Percentiles rank a stretch among this genome's conserved stretches.
These are phyloP conservation scores for Kuschelorhynchus macadamiae DNA, from an alignment of 2,888 invertebrate genomes.

Conservation along the genomic window DNA sequence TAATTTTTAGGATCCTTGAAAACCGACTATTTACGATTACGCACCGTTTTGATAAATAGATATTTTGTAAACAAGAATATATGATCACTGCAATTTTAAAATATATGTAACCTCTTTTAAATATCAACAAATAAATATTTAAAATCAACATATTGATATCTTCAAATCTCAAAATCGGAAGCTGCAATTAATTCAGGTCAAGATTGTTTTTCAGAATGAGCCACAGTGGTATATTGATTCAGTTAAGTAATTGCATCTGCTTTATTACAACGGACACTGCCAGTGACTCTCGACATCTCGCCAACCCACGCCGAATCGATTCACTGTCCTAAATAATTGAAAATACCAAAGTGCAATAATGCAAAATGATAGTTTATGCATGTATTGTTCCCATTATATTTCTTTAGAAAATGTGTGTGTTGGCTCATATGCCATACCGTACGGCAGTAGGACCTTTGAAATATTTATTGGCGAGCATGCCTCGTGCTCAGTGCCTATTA, in stretches of 20 bases:
- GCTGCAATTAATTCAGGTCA: too few species aligned
- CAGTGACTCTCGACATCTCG: constrained; percentile 9
- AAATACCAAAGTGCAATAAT: constrained; percentile 45
- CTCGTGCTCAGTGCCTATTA: constrained; percentile 30
- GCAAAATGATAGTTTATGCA: constrained; percentile 45
- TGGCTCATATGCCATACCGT: constrained; percentile 42
- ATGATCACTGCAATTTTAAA: too few species aligned
- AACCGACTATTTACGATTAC: too few species aligned
- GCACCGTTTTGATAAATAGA: too few species aligned
- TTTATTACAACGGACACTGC: neutral
- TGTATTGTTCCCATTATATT: constrained; percentile 46
- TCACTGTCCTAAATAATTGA: constrained; percentile 41
- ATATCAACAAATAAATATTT: too few species aligned
- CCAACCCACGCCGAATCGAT: constrained; percentile 37
- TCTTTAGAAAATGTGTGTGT: constrained; percentile 30
- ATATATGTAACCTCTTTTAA: too few species aligned
- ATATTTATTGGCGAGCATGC: constrained; percentile 39
- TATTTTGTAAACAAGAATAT: too few species aligned
- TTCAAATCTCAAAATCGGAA: too few species aligned
- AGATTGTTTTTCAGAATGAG: too few species aligned
- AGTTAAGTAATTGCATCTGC: neutral
- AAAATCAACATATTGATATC: too few species aligned
- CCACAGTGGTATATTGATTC: too few species aligned
- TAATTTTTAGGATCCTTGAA: too few species aligned
- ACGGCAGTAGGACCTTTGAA: constrained; percentile 32